Base-by-base conservation (phyloP, 2,797 vertebrate species). In the Etheostoma nigrum region DNA sequence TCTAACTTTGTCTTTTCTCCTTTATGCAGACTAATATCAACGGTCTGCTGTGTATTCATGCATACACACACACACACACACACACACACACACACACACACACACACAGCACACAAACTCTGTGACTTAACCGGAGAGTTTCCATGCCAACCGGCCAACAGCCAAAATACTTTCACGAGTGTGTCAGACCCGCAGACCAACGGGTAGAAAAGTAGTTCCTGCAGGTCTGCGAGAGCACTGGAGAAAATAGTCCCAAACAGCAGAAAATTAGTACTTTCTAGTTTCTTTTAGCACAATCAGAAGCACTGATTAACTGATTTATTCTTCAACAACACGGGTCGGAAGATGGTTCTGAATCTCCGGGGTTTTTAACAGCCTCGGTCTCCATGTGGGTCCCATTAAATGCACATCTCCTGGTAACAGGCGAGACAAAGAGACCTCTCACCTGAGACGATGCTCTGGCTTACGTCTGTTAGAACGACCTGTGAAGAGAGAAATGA, bases 381-480 rank as follows among this genome's bases (percentile, higher is more conserved):
- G 27, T 8, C 3, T 49, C 12, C 63, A 75, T 14, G 49, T 62
- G 76, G 36, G 23, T 42, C 58, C 25, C 3, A 58, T 60, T 67
- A 42, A 16, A 67, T 0, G 4, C 67, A 40, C 10, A 23, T 52
- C 40, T 62, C 67, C 66, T 40, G 18, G 14, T 4, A 61, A 55
- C 30, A 42, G n/a, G 40, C 21, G 49, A 72, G 53, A 55, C 1
- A 13, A 33, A 45, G 72, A 57, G 1, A 15, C 0, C 0, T 62
- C 78, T 72, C 47, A 94, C 93, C 93, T 94, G 88, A 74, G 89
- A 33, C 93, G 93, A 54, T 92, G 90, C 67, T 94, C 93, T 0
- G 93, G 93, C 52, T 94, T 94, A 0, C 87, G 87, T 59, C 91
- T 81, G 78, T 88, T 83, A 18, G 92, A 66, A 15, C 91, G 93